Evolutionary conservation across 1,140 invertebrate genomes (phyloP), one percentile per base, ranked within the genome.

Genomic region (Antheraea pernyi): DNA sequence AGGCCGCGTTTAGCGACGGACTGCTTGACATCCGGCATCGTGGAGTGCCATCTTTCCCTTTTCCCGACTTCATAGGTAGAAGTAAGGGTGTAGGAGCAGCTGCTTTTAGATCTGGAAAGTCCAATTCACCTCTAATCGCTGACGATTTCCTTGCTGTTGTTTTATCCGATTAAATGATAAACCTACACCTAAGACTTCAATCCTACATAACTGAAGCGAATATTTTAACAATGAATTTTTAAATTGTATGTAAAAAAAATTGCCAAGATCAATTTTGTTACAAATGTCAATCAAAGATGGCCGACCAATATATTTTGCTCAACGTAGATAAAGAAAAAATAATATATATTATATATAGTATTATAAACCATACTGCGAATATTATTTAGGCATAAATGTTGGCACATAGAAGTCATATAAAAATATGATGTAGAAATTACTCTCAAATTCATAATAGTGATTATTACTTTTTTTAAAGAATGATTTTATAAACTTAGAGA

Each of bases 1-100:
- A 90, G 88, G 70, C 74, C 0, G 72, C 71, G 16, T 91, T 89
- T 65, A 83, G 83, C 30, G 83, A 89, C 0, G 84, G 79, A 19
- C 75, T 86, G 11, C 76, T 91, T 2, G 85, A 91, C 71, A 66
- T 86, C 46, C 78, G 89, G 39, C 89, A 91, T 53, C 81, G 89
- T 10, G 89, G 89, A 5, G 71, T 80, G 5, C 88, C 89, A 0
- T 77, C 80, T 71, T 89, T 91, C 69, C 81, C 85, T 7, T 82
- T 89, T 67, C 87, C 84, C 13, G 67, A 74, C 16, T 69, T 88
- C 7, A 65, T 72, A 13, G 81, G 86, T 8, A 83, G 81, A 68
- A 80, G 80, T 62, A 88, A 86, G 59, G 84, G 85, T 9, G 69
- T 85, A n/a, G 79, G 81, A 7, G 85, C 86, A 3, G 78, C 83